Evolutionary conservation across 2,888 invertebrate species (phyloP).

Genomic region (Drosophila phalerata): DNA sequence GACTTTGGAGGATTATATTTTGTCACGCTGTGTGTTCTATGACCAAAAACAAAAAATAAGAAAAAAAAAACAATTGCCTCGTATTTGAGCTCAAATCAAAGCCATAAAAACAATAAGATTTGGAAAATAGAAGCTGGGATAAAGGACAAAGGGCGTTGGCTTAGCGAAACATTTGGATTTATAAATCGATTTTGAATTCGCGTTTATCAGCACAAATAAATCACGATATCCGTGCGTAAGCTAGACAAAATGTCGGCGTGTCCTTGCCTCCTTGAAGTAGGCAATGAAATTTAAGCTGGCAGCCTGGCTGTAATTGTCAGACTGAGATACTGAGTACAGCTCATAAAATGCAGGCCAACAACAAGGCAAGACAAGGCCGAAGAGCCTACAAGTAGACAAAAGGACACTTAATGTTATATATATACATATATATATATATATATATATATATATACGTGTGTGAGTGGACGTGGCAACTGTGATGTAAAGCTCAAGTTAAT

Average conservation of each 20-base stretch:
- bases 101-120: constrained; percentile 39
- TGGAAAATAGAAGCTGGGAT: background rate
- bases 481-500: constrained; percentile 57
- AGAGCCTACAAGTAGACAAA: constrained; percentile 45
- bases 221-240: constrained; percentile 50
- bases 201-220: constrained; percentile 66
- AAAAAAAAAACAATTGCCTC: constrained; percentile 41
- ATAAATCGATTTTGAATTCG: constrained; percentile 66
- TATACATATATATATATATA: background rate
- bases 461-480: constrained; percentile 25
- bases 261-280: constrained; percentile 16
- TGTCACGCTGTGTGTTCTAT: constrained; percentile 18
- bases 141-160: constrained; percentile 9
- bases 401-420: constrained; percentile 42
- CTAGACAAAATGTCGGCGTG: constrained; percentile 33
- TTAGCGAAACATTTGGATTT: constrained; percentile 20
- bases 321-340: constrained; percentile 18
- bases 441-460: constrained; percentile 6
- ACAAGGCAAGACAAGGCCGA: constrained; percentile 23
- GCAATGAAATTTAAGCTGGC: constrained; percentile 45
- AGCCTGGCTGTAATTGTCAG: constrained; percentile 39
- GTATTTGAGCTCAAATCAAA: constrained; percentile 26
- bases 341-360: constrained; percentile 43
- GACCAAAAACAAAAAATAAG: background rate
- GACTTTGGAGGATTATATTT: constrained; percentile 26